These are phyloP conservation scores for Crematogaster levior DNA, from an alignment of 2,888 invertebrate genomes.

Conservation along the genomic window DNA sequence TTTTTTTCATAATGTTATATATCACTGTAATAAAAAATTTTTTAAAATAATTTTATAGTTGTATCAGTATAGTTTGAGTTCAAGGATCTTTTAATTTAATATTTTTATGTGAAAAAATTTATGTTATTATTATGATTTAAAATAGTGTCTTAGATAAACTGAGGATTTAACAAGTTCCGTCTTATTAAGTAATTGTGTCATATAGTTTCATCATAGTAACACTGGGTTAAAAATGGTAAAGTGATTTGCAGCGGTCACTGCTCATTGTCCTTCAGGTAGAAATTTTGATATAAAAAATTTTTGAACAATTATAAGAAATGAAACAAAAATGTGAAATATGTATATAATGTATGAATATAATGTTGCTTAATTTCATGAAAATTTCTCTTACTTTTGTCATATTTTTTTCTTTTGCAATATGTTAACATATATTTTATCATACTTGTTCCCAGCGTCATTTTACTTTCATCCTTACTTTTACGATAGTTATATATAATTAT, in stretches of 20 bases:
- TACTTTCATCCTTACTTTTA: constrained; percentile 4
- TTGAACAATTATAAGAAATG: not conserved
- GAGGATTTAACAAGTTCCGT: not conserved
- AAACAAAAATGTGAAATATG: not conserved
- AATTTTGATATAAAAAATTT: not conserved
- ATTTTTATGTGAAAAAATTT: not conserved
- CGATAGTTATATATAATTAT: constrained; percentile 1
- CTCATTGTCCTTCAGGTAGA: not conserved
- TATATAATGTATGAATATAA: not conserved
- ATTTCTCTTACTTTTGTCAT: not conserved
- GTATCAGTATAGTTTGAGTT: not conserved
- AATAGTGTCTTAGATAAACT: not conserved
- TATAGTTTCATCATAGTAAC: not conserved
- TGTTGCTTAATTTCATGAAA: not conserved
- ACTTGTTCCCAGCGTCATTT: not conserved
- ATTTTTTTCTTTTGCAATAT: not conserved
- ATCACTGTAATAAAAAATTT: not conserved
- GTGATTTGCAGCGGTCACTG: not conserved
- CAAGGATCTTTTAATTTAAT: not conserved
- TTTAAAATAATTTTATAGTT: not conserved
- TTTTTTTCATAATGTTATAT: not conserved
- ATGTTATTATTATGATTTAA: not conserved
- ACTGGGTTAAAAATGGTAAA: not conserved
- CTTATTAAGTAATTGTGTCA: not conserved
- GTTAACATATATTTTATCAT: not conserved